Evolutionary conservation across 1,140 invertebrate genomes (phyloP), one percentile per base, ranked within the genome.

Genomic region (Ceratina japonica): DNA sequence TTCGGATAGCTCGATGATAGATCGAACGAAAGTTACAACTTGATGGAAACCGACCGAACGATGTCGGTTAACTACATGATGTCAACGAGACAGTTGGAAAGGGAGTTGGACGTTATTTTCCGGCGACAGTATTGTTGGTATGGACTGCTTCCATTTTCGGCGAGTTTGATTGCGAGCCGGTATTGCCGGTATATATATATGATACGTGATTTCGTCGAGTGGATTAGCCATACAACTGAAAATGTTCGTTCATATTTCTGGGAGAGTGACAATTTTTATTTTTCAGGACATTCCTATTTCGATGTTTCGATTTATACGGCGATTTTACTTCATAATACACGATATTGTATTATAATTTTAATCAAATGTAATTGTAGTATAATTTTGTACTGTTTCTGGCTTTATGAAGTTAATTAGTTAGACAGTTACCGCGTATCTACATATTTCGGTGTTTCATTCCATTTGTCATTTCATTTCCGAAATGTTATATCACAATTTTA

Each of bases 31-130:
- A 59, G 69, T 59, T 59, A 59, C 56, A 18, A 18, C 15, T 8
- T 63, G 59, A 31, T 22, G 71, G 22, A 63, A 62, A 74, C 61
- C 18, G 15, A 37, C 4, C 8, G n/a, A 58, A 71, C 31, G 27
- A 15, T 22, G 68, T 59, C 56, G 69, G 59, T 71, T 71, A 59
- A 31, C 69, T 71, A 59, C 16, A 71, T 59, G 31, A 71, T 71
- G 54, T 71, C 54, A 71, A 71, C 69, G 69, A 58, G 27, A 44
- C 37, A 44, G 37, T 44, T 44, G 37, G 37, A 44, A 44, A 44
- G 37, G 37, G 37, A 44, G 37, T 20, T 16, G n/a, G 24, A 49
- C n/a, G 68, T 58, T 56, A 56, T 31, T 59, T 44, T 44, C 56
- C 18, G n/a, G 13, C 15, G 20, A 24, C 10, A 65, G 27, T 20